Evolutionary conservation across 2,113 vertebrate species (phyloP), one percentile per base, ranked within the genome.

Genomic region (Meriones unguiculatus): DNA sequence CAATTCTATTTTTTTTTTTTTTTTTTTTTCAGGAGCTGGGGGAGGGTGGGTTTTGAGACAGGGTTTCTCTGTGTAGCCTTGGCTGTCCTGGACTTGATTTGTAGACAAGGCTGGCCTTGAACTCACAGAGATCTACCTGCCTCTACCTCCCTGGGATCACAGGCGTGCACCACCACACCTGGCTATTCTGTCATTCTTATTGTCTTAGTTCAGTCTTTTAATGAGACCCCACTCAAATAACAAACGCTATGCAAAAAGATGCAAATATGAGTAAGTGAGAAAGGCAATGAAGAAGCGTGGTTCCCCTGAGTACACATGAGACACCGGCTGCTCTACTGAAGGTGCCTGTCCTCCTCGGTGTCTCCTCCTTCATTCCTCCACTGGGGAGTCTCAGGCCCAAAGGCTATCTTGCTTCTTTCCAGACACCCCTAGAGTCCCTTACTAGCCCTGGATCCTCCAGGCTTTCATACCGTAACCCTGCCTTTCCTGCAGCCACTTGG

Each of bases 191-290:
- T 84, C 80, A 7, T 77, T 69, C 50, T 93, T 38, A 14, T 72
- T 96, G 89, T 89, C 54, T 78, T 88, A n/a, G 57, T 54, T 86
- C 67, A 52, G 59, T 77, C 57, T 86, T 82, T 82, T 57, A 81
- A 90, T 82, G 64, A 94, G 59, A 86, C 28, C 57, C 28, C 35
- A 75, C 57, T 59, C 38, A 89, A 95, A 89, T 87, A 67, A 86
- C 38, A 92, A 82, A 54, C 62, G 50, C 17, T 65, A 85, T 86
- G 67, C 35, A 73, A 78, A 78, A 59, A 46, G 70, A 91, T 80
- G 35, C n/a, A 75, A 88, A 73, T 88, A 67, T 17, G 35, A 20
- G 3, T 8, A 54, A 77, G 24, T 38, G 73, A 78, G 25, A 38
- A 88, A 22, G 54, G 7, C 24, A 41, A 3, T 52, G 59, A 87